phyloP scores from a whole-genome alignment of 2,797 vertebrate genomes.

The Peromyscus aztecus region DNA sequence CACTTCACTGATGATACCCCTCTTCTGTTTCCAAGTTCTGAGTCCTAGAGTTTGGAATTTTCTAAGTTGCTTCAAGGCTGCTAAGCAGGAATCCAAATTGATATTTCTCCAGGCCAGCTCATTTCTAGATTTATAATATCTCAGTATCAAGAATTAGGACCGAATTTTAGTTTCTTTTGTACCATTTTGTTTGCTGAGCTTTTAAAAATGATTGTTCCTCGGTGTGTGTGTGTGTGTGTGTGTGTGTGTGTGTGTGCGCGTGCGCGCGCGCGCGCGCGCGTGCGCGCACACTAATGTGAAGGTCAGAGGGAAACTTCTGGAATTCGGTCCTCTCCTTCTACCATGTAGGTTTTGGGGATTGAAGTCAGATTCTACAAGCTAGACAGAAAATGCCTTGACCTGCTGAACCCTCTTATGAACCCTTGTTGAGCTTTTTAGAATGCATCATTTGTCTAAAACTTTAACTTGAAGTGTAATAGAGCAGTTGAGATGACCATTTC shows the following conservation, averaged over 20 bases:
- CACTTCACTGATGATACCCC: not conserved
- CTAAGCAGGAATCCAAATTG: not conserved
- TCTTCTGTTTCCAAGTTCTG: slow-evolving; percentile 16
- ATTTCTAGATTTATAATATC: not conserved
- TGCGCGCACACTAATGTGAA: not conserved
- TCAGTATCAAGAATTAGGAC: slow-evolving; percentile 24
- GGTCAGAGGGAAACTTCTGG: not conserved
- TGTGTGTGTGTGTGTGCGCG: not conserved
- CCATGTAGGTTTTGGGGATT: not conserved
- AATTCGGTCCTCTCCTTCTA: not conserved
- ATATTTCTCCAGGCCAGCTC: not conserved
- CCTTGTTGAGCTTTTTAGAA: not conserved
- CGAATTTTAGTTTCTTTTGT: slow-evolving; percentile 18
- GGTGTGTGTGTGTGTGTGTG: not conserved
- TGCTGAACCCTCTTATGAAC: not conserved
- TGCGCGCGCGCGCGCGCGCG: not conserved
- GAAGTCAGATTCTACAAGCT: not conserved
- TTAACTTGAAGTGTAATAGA: not conserved
- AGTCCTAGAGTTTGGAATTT: slow-evolving; percentile 42
- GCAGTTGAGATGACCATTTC: not conserved
- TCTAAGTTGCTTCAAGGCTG: slow-evolving; percentile 43
- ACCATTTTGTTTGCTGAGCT: not conserved
- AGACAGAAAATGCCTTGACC: not conserved
- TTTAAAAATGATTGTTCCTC: not conserved
- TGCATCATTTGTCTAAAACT: not conserved